Conservation (phyloP, 2,113 vertebrate genomes). For the Eulemur macaco region DNA sequence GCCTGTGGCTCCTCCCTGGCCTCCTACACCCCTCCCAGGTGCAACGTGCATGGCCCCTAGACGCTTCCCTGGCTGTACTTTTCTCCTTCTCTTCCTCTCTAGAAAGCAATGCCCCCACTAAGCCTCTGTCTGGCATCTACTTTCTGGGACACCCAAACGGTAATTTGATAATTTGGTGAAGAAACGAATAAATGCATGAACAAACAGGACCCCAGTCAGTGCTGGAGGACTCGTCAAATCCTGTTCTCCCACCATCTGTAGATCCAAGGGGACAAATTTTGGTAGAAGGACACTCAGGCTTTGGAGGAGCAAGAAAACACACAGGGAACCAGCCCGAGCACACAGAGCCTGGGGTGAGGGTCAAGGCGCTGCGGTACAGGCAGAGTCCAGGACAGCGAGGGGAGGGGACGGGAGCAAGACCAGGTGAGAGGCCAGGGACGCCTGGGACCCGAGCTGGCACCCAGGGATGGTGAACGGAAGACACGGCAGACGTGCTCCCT, state of each 20-base stretch:
- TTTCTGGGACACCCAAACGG: not conserved
- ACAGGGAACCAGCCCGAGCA: not conserved
- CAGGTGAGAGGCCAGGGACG: not conserved
- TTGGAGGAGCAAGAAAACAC: not conserved
- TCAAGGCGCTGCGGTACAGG: not conserved
- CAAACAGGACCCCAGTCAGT: not conserved
- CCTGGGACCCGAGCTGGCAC: accelerated
- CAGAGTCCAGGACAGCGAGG: not conserved
- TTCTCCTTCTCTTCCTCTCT: not conserved
- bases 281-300: not conserved
- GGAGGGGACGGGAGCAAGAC: not conserved
- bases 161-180: not conserved
- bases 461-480: not conserved
- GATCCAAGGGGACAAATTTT: not conserved
- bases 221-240: not conserved
- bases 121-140: not conserved
- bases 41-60: accelerated
- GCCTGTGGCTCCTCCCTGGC: not conserved
- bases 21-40: accelerated
- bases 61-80: not conserved
- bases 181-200: not conserved
- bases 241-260: not conserved
- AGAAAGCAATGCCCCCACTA: not conserved
- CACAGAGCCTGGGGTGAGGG: not conserved
- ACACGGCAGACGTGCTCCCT: accelerated